These are phyloP conservation scores for Aspidiotus destructor DNA, from an alignment of 2,888 invertebrate species.

Conservation along the genomic window DNA sequence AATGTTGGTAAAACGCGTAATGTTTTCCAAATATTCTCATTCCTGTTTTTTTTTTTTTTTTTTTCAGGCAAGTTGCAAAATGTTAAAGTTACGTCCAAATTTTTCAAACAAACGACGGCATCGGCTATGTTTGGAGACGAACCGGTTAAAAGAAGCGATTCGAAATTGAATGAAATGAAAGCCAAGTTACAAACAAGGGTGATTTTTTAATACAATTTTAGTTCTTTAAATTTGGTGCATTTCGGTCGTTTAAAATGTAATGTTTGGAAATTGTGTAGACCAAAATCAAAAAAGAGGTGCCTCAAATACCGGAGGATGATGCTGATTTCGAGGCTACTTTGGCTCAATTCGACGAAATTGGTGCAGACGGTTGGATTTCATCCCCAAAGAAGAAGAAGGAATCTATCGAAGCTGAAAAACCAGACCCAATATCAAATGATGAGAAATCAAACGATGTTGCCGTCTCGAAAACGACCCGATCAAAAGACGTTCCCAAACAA, in stretches of 20 bases:
- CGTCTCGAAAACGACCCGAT: neutral
- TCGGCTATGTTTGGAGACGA: conserved; percentile 16
- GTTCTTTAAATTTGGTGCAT: neutral
- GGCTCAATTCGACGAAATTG: conserved; percentile 52
- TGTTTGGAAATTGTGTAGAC: neutral
- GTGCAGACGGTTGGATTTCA: conserved; percentile 34
- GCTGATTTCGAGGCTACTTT: conserved; percentile 62
- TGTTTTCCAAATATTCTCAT: neutral
- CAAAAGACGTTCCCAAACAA: neutral
- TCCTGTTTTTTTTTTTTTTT: neutral
- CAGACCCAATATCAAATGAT: neutral
- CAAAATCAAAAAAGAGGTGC: neutral
- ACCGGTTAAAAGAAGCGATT: conserved; percentile 14
- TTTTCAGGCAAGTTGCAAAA: conserved; percentile 22
- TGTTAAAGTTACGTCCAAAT: conserved; percentile 12
- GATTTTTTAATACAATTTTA: neutral
- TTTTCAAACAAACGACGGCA: conserved; percentile 23
- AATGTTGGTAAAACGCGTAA: neutral
- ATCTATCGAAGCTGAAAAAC: neutral
- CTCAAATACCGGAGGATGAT: conserved; percentile 48
- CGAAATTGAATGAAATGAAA: conserved; percentile 16
- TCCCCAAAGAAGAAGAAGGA: neutral
- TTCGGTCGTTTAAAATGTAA: neutral
- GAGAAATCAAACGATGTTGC: neutral
- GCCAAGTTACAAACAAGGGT: conserved; percentile 24